Evolutionary conservation across 2,797 vertebrate genomes (phyloP).

Genomic region (Lacerta viridis): DNA sequence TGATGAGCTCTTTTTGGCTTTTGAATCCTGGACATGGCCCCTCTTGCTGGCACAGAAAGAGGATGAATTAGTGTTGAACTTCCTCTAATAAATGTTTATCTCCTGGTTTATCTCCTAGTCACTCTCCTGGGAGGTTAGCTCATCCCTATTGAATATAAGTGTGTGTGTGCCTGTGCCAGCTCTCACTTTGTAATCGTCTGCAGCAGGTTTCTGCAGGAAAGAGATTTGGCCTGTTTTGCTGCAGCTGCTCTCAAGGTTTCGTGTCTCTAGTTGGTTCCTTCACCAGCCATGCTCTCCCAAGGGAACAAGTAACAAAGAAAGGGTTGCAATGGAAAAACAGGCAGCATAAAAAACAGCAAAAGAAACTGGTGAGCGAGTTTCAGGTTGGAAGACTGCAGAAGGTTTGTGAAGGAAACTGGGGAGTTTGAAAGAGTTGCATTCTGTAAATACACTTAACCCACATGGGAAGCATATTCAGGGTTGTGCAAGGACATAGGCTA

Average conservation of each 20-base stretch:
- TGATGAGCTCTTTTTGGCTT: background rate
- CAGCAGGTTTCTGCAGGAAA: slow-evolving; percentile 16
- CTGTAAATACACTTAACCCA: background rate
- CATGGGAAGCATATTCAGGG: background rate
- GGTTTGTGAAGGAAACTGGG: background rate
- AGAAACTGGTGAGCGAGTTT: background rate
- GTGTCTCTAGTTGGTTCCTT: background rate
- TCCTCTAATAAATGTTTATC: slow-evolving; percentile 30
- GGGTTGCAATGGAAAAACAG: background rate
- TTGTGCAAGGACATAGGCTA: background rate
- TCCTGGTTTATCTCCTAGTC: slow-evolving; percentile 14
- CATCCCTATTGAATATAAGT: background rate
- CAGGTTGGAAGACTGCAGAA: background rate
- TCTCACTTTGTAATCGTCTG: slow-evolving; percentile 22
- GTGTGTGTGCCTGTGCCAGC: background rate
- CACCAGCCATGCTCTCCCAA: background rate
- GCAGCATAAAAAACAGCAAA: slow-evolving; percentile 10
- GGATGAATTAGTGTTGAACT: slow-evolving; percentile 12
- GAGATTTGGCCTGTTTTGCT: slow-evolving; percentile 1
- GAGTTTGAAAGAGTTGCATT: background rate
- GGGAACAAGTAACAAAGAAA: background rate
- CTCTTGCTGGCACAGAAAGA: background rate
- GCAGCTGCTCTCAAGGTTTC: slow-evolving; percentile 1
- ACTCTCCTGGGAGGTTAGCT: background rate
- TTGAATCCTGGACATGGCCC: background rate